Conservation (phyloP, 2,113 vertebrate species). For the Charadrius vociferus region DNA sequence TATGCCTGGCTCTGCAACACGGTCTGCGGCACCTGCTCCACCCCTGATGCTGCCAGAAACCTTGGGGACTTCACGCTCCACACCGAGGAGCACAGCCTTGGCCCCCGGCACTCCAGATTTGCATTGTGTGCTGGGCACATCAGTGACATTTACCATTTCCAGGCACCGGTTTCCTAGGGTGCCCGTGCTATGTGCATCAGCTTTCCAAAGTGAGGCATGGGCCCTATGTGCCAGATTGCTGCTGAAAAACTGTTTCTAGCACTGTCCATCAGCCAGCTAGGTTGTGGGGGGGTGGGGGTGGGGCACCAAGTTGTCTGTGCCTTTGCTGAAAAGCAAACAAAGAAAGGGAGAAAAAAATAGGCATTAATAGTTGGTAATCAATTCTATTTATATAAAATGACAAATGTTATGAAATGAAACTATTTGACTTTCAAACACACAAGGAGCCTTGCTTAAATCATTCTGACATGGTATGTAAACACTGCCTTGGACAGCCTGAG, state of each 20-base stretch:
- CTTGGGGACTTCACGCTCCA: neutral
- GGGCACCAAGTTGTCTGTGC: neutral
- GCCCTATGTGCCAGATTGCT: neutral
- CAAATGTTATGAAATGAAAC: neutral
- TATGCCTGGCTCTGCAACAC: neutral
- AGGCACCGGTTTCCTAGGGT: neutral
- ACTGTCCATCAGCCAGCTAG: neutral
- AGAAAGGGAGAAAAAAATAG: rapidly evolving
- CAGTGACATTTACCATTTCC: neutral
- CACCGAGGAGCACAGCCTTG: neutral
- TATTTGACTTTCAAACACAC: neutral
- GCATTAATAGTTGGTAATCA: neutral
- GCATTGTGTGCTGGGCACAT: neutral
- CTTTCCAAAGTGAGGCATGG: neutral
- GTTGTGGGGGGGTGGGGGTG: neutral
- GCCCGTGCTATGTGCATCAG: neutral
- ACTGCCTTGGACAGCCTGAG: neutral
- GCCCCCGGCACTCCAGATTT: neutral
- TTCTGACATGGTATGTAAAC: neutral
- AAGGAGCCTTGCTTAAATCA: neutral
- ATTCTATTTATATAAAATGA: neutral
- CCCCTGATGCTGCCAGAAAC: neutral
- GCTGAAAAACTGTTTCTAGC: neutral
- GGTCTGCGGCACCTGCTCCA: neutral
- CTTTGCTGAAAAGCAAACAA: neutral